Base-by-base conservation (phyloP, 1,140 invertebrate genomes). In the Chrysomallon squamiferum region DNA sequence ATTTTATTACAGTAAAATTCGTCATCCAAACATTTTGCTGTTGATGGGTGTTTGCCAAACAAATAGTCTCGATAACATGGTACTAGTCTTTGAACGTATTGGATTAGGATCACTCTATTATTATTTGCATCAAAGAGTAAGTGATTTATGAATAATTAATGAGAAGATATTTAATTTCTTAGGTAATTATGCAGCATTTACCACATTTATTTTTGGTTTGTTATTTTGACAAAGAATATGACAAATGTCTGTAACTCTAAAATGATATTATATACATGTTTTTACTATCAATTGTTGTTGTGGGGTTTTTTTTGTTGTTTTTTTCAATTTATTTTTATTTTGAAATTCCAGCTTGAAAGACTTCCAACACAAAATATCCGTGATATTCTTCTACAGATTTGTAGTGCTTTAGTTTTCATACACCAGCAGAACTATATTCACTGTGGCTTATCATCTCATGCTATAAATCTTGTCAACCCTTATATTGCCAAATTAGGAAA, bases 31-130 rank as follows among this genome's bases (percentile, higher is more conserved):
- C 60, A 72, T 87, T 35, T 65, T 87, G 30, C 67, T 84, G 54
- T 67, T 87, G 41, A 84, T 87, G 84, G 86, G 82, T 9, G 73
- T 86, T 13, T 86, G 84, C 73, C 83, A 85, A 50, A 78, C 79
- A 20, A 72, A 79, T 13, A 78, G 80, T 49, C 74, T 82, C 7
- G 83, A 87, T 47, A 74, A 75, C 18, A 65, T 87, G 18, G 78
- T 84, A 47, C 71, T 87, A 3, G 69, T 87, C 15, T 87, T 82
- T 72, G 86, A 87, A 67, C 73, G 77, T 30, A 72, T 87, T 30
- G 69, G 74, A 15, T 63, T 75, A 25, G 85, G 85, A 15, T 87
- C 85, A 1, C 75, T 87, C n/a, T 82, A 81, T 62, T 74, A 78
- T 61, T 71, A 80, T 62, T 68, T 85, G 33, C 81, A 83, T 70